phyloP scores from a whole-genome alignment of 2,888 invertebrate species.

The Pandemis cinnamomeana region DNA sequence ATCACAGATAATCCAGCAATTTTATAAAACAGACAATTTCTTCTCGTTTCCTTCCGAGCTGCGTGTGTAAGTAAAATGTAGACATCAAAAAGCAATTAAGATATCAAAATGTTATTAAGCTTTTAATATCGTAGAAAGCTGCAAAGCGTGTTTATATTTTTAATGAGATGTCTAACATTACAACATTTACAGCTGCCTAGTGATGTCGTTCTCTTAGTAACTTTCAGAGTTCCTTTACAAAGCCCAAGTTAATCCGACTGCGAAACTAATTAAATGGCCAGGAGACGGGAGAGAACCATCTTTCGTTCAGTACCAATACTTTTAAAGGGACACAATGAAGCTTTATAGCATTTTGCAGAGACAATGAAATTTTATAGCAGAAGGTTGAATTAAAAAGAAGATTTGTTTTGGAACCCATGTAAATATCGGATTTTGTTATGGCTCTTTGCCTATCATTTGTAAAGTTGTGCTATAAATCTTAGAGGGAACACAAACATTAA shows the following conservation, averaged over 20 bases:
- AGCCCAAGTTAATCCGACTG: conserved; percentile 54
- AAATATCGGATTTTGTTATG: neutral
- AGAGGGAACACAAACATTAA: neutral
- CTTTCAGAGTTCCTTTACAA: conserved; percentile 43
- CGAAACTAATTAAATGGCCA: conserved; percentile 65
- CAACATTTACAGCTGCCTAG: conserved; percentile 19
- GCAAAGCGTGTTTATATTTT: neutral
- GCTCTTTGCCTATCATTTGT: neutral
- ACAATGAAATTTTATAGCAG: conserved; percentile 41
- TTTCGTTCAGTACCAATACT: conserved; percentile 49
- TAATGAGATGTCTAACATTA: neutral
- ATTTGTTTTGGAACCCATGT: neutral
- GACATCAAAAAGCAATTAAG: conserved; percentile 1
- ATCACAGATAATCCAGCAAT: neutral
- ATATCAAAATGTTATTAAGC: conserved; percentile 11
- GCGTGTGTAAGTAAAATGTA: neutral
- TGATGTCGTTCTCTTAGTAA: conserved; percentile 1
- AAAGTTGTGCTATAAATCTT: neutral
- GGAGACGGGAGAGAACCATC: conserved; percentile 49
- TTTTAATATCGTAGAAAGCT: conserved; percentile 10
- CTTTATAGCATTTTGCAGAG: conserved; percentile 40
- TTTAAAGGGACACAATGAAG: conserved; percentile 41
- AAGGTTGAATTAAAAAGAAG: conserved; percentile 8
- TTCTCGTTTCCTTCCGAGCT: neutral
- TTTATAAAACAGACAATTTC: neutral